Evolutionary conservation across 2,888 invertebrate genomes (phyloP), one percentile per base, ranked within the genome.

Genomic region (Hypena proboscidalis): DNA sequence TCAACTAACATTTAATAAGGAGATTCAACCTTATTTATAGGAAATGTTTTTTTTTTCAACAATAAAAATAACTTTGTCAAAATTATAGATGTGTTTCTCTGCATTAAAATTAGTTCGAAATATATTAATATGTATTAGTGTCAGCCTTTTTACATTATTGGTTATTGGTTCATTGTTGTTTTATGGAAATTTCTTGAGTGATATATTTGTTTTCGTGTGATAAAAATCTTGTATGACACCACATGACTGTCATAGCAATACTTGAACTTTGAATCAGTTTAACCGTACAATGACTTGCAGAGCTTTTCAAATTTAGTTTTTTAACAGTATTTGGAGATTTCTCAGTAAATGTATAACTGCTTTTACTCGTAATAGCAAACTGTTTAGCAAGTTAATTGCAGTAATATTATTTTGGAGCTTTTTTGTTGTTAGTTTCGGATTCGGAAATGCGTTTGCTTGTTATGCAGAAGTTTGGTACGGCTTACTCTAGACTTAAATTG

Each of bases 101-200:
- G 74, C 73, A 77, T 84, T 79, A 79, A 82, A 83, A 85, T 85
- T 82, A 80, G 84, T 83, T 80, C 72, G 49, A 75, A 79, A 79
- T 76, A 67, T 81, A 84, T 85, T 85, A 85, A 85, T 85, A 84
- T 85, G 83, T 83, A 85, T 85, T 83, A 84, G 83, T 79, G 82
- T 80, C 85, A 81, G 76, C 74, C 78, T 80, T 82, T 80, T 74
- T 78, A 81, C 76, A 67, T 78, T 85, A 85, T 85, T 82, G 83
- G 84, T 85, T 85, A 85, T 85, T 83, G 83, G 83, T 80, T 79
- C 77, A 81, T 85, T 85, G 83, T 85, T 81, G 69, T 70, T 68
- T 68, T 83, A 83, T 84, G 84, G 72, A 75, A 80, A 85, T 82
- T 71, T 67, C 52, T 54, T 41, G 43, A 58, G 67, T 67, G 68